Percentiles rank a stretch among this genome's conserved stretches.
These are phyloP conservation scores for Echeneis naucrates DNA, from an alignment of 2,797 vertebrate species.

Conservation along the genomic window DNA sequence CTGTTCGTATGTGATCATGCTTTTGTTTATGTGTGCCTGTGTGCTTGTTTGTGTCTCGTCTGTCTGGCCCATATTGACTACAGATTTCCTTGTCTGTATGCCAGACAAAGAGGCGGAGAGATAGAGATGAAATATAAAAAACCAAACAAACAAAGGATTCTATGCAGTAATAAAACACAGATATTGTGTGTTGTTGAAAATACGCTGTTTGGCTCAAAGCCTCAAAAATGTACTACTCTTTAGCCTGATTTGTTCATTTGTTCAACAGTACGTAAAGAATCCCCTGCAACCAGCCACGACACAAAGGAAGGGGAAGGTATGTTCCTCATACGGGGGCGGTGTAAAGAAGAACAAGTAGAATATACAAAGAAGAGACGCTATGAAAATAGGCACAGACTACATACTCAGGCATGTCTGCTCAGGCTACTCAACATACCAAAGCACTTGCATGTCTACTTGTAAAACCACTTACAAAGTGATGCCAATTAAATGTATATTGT, in stretches of 20 bases:
- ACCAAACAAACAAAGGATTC: not conserved
- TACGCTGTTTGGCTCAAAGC: not conserved
- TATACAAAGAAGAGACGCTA: not conserved
- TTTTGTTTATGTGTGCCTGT: not conserved
- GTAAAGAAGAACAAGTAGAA: not conserved
- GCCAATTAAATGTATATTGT: not conserved
- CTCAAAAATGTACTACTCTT: not conserved
- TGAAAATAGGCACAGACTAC: too few relatives aligned
- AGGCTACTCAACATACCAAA: too few relatives aligned
- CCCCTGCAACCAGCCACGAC: too few relatives aligned
- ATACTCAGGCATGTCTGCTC: not conserved
- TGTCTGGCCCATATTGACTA: conserved; percentile 28
- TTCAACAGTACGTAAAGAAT: not conserved
- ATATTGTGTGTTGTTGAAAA: not conserved
- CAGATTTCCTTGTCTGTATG: conserved; percentile 27
- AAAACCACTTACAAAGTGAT: not conserved
- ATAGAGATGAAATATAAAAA: not conserved
- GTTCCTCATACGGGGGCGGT: not conserved
- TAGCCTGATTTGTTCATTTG: not conserved
- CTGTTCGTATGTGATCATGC: conserved; percentile 5
- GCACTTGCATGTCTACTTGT: not conserved
- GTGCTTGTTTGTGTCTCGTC: conserved; percentile 7
- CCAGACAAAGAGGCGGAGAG: conserved; percentile 48
- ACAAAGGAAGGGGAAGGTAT: not conserved
- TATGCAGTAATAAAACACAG: not conserved